Conservation (phyloP, 2,113 vertebrate species). For the Pluvianellus socialis region DNA sequence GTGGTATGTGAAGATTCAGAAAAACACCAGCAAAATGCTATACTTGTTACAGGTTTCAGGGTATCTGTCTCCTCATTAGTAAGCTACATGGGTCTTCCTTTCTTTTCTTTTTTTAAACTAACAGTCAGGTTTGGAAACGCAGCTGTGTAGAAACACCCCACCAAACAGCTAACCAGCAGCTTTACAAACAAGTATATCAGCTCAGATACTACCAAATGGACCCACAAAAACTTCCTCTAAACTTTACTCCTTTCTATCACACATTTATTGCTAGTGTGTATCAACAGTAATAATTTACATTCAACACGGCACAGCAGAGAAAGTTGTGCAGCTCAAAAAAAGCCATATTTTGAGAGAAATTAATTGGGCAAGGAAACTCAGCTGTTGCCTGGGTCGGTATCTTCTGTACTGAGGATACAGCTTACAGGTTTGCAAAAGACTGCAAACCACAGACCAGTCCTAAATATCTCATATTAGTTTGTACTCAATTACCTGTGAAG, state of each 20-base stretch:
- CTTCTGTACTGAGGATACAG: background rate
- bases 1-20: background rate
- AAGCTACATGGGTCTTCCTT: background rate
- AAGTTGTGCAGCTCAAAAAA: background rate
- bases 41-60: background rate
- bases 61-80: background rate
- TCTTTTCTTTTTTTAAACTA: background rate
- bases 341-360: background rate
- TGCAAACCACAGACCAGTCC: background rate
- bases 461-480: background rate
- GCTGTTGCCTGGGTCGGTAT: background rate
- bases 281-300: background rate
- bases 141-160: background rate
- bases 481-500: constrained; percentile 87
- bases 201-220: background rate
- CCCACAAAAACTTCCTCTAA: background rate
- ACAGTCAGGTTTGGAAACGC: background rate
- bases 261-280: background rate
- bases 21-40: background rate
- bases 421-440: background rate
- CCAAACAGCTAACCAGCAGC: background rate
- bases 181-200: background rate
- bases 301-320: background rate
- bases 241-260: rapidly evolving
- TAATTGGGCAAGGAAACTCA: background rate